phyloP scores from a whole-genome alignment of 2,113 vertebrate species.

The Albula goreensis region DNA sequence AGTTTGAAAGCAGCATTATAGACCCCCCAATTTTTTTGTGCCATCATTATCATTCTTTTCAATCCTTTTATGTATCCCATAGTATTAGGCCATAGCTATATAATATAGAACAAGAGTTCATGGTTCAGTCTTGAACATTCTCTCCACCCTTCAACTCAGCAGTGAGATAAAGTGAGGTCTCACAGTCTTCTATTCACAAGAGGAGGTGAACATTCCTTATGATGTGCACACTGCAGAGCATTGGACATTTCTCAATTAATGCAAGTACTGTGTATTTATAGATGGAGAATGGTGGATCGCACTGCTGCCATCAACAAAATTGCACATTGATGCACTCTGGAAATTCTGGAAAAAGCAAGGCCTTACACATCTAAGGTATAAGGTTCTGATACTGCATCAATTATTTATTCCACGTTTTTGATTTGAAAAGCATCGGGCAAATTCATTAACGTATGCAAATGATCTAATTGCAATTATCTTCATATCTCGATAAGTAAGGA shows the following conservation, averaged over 20 bases:
- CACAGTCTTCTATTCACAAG: background rate
- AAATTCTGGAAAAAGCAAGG: slow-evolving; percentile 48
- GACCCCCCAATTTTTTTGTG: background rate
- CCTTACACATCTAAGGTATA: slow-evolving; percentile 42
- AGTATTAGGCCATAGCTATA: too few relatives aligned
- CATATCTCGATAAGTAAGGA: slow-evolving; percentile 64
- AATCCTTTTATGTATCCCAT: too few relatives aligned
- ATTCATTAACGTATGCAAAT: slow-evolving; percentile 80
- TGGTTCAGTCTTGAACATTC: background rate
- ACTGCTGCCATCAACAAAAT: slow-evolving; percentile 54
- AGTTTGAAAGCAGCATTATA: too few relatives aligned
- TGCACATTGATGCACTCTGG: slow-evolving; percentile 62
- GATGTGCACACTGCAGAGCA: slow-evolving; percentile 6
- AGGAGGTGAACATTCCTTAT: background rate
- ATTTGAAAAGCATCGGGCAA: slow-evolving; percentile 68
- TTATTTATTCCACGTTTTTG: slow-evolving; percentile 71
- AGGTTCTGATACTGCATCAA: slow-evolving; percentile 69
- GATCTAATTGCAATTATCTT: slow-evolving; percentile 76
- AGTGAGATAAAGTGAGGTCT: background rate
- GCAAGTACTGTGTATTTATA: slow-evolving; percentile 41
- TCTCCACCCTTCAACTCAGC: background rate
- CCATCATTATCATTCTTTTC: background rate
- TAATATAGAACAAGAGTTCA: background rate
- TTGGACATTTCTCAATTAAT: slow-evolving; percentile 33
- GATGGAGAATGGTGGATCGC: slow-evolving; percentile 21